Base-by-base conservation (phyloP, 2,113 vertebrate genomes). In the Balaeniceps rex region DNA sequence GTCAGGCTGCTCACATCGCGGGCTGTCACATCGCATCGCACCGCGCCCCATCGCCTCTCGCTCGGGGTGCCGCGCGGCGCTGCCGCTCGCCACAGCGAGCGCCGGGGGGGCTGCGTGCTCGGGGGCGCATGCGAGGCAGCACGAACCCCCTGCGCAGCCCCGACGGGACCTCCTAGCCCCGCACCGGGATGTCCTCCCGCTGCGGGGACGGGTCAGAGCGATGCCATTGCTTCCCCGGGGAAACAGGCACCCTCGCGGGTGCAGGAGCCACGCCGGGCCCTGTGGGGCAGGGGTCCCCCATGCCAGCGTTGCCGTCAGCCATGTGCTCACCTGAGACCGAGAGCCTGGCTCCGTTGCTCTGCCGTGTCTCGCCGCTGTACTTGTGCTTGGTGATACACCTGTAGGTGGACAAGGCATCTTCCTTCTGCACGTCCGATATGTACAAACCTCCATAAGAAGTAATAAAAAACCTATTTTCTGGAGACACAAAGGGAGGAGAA, bases 371-470 rank as follows among this genome's bases (percentile, higher is more conserved):
- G 88, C 99, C 99, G 31, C 99, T 99, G 97, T 99, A 99, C 94
- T 99, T 99, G 99, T 99, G 99, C 98, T 99, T 99, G 98, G 99
- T 99, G 98, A 99, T 99, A 98, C 99, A 99, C 98, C 99, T 99
- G 97, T 99, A 99, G 96, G 99, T 99, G 96, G 99, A 99, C 94
- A 99, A 99, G 90, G 99, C 99, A 36, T 99, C 99, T 98, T 99
- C 99, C 98, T 99, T 99, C 98, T 99, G 99, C 91, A 99, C 99
- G 81, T 99, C 99, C 17, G 99, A 99, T 98, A 99, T 99, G 98
- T 99, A 99, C 97, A 99, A 98, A 94, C 99, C 99, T n/a, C 99
- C 99, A 4, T 98, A 99, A 86, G 98, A 98, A 93, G 99, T 99
- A 98, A 99, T 98, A 99, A 99, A 99, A 98, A 99, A 99, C 97